Base-by-base conservation (phyloP, 2,888 invertebrate genomes). In the Oithona nana region DNA sequence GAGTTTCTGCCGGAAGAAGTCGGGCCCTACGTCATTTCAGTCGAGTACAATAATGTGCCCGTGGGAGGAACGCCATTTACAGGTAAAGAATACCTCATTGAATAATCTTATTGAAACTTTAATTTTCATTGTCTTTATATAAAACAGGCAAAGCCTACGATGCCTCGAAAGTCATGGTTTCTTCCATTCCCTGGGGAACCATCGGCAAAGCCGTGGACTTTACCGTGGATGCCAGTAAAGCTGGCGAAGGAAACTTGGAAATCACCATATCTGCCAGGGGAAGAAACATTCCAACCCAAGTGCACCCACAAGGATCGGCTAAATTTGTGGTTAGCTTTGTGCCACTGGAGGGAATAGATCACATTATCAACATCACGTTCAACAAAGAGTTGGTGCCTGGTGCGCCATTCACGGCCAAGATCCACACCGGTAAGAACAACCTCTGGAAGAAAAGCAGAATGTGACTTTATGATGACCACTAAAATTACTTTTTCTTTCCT, bases 241-340 rank as follows among this genome's bases (percentile, higher is more conserved):
- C 95, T 56, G 97, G 97, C 11, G 95, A 95, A 76, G 97, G 97
- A 61, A 90, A 90, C 74, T 77, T 97, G 67, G 95, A 97, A 76
- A 95, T 97, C 67, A 92, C 93, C 57, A 93, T 98, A 68, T 88
- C 89, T 65, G 88, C 92, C 52, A 81, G 88, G 72, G 89, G 93
- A 61, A 80, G 88, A 66, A 89, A 94, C 72, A 90, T 94, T 69
- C 92, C 93, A 57, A 93, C 92, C 61, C 92, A 93, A 79, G 92
- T 93, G 55, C 88, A 87, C 72, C 88, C 90, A 8, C 85, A 90
- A 74, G 92, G 90, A 70, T 84, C 84, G 72, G 85, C 82, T 54
- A 81, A 88, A 71, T 98, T 97, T 75, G 86, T 90, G 66, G 97
- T 97, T 64, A 92, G 93, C 69, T 98, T 97, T 74, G 84, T 92